Evolutionary conservation across 2,888 invertebrate genomes (phyloP).

Genomic region (Drosophila kokeensis): DNA sequence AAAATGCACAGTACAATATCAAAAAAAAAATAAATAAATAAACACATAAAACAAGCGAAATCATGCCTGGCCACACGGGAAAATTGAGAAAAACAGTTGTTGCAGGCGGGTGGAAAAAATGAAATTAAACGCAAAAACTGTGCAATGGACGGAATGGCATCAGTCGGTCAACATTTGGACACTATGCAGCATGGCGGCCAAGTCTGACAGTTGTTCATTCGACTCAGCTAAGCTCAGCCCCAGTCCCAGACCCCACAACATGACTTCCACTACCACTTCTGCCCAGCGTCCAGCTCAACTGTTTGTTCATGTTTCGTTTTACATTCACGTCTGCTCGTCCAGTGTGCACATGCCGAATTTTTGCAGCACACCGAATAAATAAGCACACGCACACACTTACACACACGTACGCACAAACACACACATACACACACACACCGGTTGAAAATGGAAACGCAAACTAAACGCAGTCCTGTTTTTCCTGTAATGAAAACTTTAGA

Average conservation of each 20-base stretch:
- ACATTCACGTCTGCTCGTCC: slow-evolving; percentile 52
- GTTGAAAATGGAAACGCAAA: slow-evolving; percentile 55
- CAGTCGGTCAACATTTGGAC: slow-evolving; percentile 40
- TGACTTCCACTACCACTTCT: neutral
- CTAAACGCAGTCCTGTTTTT: slow-evolving; percentile 72
- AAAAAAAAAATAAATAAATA: slow-evolving; percentile 14
- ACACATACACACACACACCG: slow-evolving; percentile 21
- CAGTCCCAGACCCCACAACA: neutral
- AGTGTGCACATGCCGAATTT: slow-evolving; percentile 74
- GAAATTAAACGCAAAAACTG: slow-evolving; percentile 66
- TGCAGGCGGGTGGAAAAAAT: slow-evolving; percentile 46
- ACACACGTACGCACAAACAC: slow-evolving; percentile 10
- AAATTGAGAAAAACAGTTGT: slow-evolving; percentile 31
- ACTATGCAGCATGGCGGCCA: slow-evolving; percentile 19
- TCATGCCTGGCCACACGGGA: slow-evolving; percentile 36
- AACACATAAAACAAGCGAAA: slow-evolving; percentile 33
- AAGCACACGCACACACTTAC: slow-evolving; percentile 35
- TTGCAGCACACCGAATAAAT: slow-evolving; percentile 70
- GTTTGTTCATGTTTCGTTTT: slow-evolving; percentile 42
- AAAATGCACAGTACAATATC: slow-evolving; percentile 50
- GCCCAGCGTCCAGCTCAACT: slow-evolving; percentile 2
- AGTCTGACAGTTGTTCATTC: slow-evolving; percentile 41
- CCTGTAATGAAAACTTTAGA: slow-evolving; percentile 78
- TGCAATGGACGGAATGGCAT: slow-evolving; percentile 55
- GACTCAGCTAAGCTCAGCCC: slow-evolving; percentile 21